phyloP scores from a whole-genome alignment of 1,140 invertebrate genomes.

The Asobara japonica region DNA sequence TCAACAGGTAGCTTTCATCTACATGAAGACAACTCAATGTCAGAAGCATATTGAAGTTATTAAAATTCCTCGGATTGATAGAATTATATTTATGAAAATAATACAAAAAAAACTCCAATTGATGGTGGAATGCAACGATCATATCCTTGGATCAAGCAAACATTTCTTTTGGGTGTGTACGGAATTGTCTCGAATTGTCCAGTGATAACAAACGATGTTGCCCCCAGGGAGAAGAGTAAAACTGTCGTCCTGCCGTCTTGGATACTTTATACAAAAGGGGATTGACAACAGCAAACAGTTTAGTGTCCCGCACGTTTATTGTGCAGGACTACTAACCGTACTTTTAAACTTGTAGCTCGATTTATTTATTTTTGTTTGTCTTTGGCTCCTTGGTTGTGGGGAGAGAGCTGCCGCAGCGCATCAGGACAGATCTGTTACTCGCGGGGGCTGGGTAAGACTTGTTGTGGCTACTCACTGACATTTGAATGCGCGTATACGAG shows the following conservation, averaged over 20 bases:
- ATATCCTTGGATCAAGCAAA: too few relatives aligned
- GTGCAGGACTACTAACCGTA: constrained; percentile 36
- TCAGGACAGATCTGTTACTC: constrained; percentile 60
- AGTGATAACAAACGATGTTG: not conserved
- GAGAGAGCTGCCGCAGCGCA: constrained; percentile 22
- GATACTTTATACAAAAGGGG: constrained; percentile 30
- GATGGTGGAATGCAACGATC: too few relatives aligned
- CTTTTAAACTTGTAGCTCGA: constrained; percentile 7
- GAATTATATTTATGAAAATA: too few relatives aligned
- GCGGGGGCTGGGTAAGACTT: constrained; percentile 45
- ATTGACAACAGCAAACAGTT: constrained; percentile 65
- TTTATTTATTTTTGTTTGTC: constrained; percentile 11
- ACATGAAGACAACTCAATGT: too few relatives aligned
- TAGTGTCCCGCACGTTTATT: constrained; percentile 64
- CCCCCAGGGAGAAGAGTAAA: not conserved
- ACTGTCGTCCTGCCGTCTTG: constrained; percentile 5
- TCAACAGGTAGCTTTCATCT: too few relatives aligned
- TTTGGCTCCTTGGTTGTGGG: constrained; percentile 9
- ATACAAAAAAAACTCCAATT: too few relatives aligned
- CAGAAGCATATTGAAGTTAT: too few relatives aligned
- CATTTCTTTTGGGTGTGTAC: too few relatives aligned
- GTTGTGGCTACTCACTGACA: constrained; percentile 55
- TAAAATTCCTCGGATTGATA: too few relatives aligned
- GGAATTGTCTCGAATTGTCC: not conserved
- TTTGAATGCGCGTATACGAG: constrained; percentile 57